Percentiles rank a stretch among this genome's conserved stretches.
These are phyloP conservation scores for Leptonema lineaticorne DNA, from an alignment of 1,140 invertebrate species.

Conservation along the genomic window DNA sequence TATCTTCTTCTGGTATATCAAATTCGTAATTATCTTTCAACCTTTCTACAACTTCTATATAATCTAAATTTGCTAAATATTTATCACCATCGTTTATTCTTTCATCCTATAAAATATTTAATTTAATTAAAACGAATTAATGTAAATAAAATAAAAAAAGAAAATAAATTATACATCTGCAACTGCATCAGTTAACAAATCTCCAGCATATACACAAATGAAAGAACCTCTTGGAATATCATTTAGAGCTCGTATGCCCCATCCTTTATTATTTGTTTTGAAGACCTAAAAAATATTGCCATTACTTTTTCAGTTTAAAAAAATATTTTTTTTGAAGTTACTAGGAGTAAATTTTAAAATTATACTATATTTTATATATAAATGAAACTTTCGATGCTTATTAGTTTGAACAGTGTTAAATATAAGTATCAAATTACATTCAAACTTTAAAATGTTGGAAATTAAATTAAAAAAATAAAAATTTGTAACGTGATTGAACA, in stretches of 20 bases:
- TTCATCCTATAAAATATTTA: slow-evolving; percentile 55
- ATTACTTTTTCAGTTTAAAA: too few species aligned
- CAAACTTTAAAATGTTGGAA: too few species aligned
- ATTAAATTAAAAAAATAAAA: too few species aligned
- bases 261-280: slow-evolving; percentile 84
- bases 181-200: slow-evolving; percentile 84
- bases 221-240: slow-evolving; percentile 93
- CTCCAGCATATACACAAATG: slow-evolving; percentile 94
- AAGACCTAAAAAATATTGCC: slow-evolving; percentile 73
- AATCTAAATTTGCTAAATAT: slow-evolving; percentile 94
- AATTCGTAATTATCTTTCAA: slow-evolving; percentile 86
- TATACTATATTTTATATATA: too few species aligned
- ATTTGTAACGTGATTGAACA: background rate
- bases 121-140: background rate
- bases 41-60: slow-evolving; percentile 90
- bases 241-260: slow-evolving; percentile 93
- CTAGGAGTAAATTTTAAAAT: background rate
- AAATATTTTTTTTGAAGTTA: too few species aligned
- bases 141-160: too few species aligned
- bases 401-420: slow-evolving; percentile 22
- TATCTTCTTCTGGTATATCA: slow-evolving; percentile 64
- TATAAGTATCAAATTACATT: too few species aligned
- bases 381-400: too few species aligned
- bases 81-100: slow-evolving; percentile 90
- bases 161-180: slow-evolving; percentile 71